Base-by-base conservation (phyloP, 1,140 invertebrate species). In the Acyrthosiphon pisum region DNA sequence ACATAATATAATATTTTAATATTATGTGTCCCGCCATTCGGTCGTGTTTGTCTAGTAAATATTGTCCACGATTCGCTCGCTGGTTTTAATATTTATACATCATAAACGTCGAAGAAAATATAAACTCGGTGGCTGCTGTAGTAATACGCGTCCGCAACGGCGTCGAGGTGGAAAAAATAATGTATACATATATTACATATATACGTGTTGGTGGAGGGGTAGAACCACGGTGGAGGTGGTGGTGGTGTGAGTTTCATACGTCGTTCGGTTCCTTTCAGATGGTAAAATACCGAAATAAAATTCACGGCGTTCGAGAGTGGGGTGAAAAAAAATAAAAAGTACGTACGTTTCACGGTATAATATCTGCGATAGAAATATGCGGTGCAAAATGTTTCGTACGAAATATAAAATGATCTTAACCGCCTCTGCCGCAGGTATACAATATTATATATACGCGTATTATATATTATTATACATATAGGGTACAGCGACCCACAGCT, bases 291-390 rank as follows among this genome's bases (percentile, higher is more conserved):
- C 81, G 76, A 41, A 84, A 37, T 41, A 41, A 84, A 84, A 84
- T 41, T 41, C 81, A 41, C 35, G 7, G 35, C 81, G 6, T 37
- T 84, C 81, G 81, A 84, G 37, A 23, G 81, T 23, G 30, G 22
- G 37, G 8, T 26, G 81, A 26, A 26, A 37, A 41, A 37, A 84
- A 84, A 84, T 9, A 3, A 84, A 41, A 84, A 84, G 22, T 23
- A 41, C 37, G 35, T 41, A 84, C 81, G 35, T 84, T 84, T 35
- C 81, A 41, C 30, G 30, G 30, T 68, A 68, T 68, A 68, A 68
- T 68, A 68, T 84, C 81, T 84, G 37, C 22, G 81, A 41, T 84
- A 22, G 81, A 84, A 84, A 84, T 84, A 84, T 84, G 81, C 60
- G 60, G 60, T 41, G 8, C 81, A 41, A 84, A 84, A 84, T 84